A percentile compares a stretch with the other conserved stretches of the same genome.
Evolutionary conservation across 2,113 vertebrate species (phyloP).

Genomic region (Semnornis frantzii): DNA sequence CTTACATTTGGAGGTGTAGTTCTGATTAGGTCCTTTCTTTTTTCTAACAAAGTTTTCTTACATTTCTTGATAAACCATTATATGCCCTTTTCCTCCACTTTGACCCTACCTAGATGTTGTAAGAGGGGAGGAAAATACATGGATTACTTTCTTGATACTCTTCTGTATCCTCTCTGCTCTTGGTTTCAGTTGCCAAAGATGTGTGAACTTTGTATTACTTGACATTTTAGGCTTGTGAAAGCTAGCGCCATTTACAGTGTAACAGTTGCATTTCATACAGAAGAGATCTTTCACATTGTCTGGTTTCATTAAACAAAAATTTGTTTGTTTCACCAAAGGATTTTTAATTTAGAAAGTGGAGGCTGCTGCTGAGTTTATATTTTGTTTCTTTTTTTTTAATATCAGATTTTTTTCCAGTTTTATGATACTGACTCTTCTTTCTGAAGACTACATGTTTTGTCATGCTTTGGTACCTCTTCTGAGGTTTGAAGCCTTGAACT

Average conservation of each 20-base stretch:
- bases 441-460: background rate
- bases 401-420: background rate
- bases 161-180: background rate
- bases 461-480: background rate
- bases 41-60: background rate
- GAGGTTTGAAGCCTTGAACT: background rate
- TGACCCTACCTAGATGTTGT: background rate
- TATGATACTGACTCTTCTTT: background rate
- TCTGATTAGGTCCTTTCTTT: background rate
- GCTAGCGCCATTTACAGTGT: background rate
- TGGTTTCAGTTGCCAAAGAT: background rate
- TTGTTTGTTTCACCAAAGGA: background rate
- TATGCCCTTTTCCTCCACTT: background rate
- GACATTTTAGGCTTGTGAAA: background rate
- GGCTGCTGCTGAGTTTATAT: background rate
- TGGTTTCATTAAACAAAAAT: background rate
- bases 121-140: background rate
- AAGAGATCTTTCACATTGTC: background rate
- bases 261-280: background rate
- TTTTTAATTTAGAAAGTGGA: background rate
- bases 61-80: background rate
- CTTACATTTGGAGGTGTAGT: rapidly evolving
- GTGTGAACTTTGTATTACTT: background rate
- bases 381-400: background rate
- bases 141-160: background rate